Conservation (phyloP, 2,113 vertebrate genomes). For the Trinectes maculatus region DNA sequence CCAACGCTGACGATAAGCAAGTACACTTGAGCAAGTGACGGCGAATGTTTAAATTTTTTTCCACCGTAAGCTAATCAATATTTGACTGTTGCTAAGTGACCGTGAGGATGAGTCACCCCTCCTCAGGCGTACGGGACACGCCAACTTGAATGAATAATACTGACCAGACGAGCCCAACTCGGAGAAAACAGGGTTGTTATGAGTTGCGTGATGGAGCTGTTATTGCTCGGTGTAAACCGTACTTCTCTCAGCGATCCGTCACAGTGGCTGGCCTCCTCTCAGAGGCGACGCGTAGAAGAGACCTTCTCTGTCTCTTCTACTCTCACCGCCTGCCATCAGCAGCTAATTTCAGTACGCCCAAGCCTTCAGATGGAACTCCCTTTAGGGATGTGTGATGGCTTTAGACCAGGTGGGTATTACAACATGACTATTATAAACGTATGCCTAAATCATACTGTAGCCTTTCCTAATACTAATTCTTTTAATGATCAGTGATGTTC, state of each 20-base stretch:
- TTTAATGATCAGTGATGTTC: no score
- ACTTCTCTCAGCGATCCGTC: conserved; percentile 52
- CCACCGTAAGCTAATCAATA: conserved; percentile 70
- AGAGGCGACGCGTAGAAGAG: conserved; percentile 22
- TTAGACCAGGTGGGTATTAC: conserved; percentile 13
- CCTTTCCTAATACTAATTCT: no score
- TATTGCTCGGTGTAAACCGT: conserved; percentile 71
- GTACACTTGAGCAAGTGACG: conserved; percentile 10
- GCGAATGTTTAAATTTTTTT: conserved; percentile 52
- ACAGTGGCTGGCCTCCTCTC: conserved; percentile 20
- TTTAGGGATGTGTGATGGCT: conserved; percentile 12
- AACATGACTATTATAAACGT: conserved; percentile 16
- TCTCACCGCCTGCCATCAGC: conserved; percentile 20
- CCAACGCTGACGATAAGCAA: neutral
- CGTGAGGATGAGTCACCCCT: conserved; percentile 69
- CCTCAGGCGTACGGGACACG: conserved; percentile 65
- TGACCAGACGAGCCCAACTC: conserved; percentile 63
- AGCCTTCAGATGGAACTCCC: conserved; percentile 24
- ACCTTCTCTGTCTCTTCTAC: neutral
- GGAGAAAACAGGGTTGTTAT: conserved; percentile 69
- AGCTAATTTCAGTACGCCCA: conserved; percentile 32
- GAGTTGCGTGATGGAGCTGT: conserved; percentile 70
- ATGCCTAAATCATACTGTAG: no score
- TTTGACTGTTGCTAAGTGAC: conserved; percentile 82
- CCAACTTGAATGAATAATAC: conserved; percentile 74